Conservation (phyloP, 2,113 vertebrate species). For the Caloenas nicobarica region DNA sequence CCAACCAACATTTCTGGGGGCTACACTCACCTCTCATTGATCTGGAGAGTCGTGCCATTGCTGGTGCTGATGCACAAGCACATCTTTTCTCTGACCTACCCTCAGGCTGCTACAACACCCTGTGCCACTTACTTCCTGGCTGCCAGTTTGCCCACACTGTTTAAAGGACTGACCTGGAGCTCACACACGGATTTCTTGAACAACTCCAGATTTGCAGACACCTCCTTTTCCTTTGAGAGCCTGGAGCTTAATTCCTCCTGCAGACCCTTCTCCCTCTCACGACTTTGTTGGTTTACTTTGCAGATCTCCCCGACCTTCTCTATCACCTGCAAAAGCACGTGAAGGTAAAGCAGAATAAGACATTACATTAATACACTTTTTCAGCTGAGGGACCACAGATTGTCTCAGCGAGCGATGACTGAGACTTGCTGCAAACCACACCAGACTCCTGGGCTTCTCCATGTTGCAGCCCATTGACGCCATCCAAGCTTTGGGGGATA, state of each 20-base stretch:
- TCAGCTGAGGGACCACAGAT: neutral
- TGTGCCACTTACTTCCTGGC: neutral
- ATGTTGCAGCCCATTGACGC: neutral
- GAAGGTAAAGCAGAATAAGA: neutral
- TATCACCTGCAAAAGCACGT: constrained; percentile 47
- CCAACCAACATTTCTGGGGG: neutral
- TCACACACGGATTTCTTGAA: constrained; percentile 41
- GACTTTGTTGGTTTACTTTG: neutral
- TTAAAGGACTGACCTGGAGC: constrained; percentile 68
- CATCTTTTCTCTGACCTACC: neutral
- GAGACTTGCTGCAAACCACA: neutral
- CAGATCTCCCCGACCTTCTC: constrained; percentile 67
- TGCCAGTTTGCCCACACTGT: neutral
- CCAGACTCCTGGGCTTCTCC: neutral
- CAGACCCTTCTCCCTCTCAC: constrained; percentile 39
- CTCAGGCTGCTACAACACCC: no score
- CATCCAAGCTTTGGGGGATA: neutral
- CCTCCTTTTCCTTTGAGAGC: neutral
- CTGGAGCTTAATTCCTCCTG: constrained; percentile 42
- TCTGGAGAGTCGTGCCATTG: rapidly evolving
- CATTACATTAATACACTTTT: rapidly evolving
- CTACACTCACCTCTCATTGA: rapidly evolving
- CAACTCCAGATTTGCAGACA: neutral
- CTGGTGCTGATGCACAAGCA: rapidly evolving
- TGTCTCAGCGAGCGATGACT: rapidly evolving